Conservation (phyloP, 2,888 invertebrate species). For the Epinotia bilunana region DNA sequence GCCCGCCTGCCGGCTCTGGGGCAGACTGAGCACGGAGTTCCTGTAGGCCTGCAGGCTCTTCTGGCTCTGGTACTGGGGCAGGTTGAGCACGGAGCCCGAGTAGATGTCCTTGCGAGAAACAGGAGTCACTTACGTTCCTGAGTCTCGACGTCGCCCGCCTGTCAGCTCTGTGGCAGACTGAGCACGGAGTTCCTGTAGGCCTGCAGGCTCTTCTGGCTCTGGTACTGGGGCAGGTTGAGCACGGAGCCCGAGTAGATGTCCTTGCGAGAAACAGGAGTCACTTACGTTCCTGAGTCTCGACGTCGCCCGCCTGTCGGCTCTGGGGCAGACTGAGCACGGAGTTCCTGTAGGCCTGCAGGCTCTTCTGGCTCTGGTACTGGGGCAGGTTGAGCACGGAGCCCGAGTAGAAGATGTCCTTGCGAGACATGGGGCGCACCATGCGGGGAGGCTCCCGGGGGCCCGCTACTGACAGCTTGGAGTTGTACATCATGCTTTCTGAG, state of each 20-base stretch:
- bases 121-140: conserved; percentile 88
- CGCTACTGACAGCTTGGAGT: conserved; percentile 87
- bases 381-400: conserved; percentile 97
- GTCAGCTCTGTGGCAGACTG: conserved; percentile 90
- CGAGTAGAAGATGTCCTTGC: conserved; percentile 99
- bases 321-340: conserved; percentile 95
- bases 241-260: conserved; percentile 99
- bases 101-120: conserved; percentile 98
- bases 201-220: conserved; percentile 95
- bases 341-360: conserved; percentile 94
- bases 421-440: conserved; percentile 95
- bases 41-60: conserved; percentile 95
- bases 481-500: conserved; percentile 87
- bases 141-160: conserved; percentile 87
- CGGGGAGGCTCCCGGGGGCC: conserved; percentile 74
- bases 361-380: conserved; percentile 96
- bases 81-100: conserved; percentile 95
- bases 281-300: conserved; percentile 89
- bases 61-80: conserved; percentile 97
- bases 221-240: conserved; percentile 95
- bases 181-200: conserved; percentile 96
- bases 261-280: conserved; percentile 92
- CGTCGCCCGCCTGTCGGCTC: conserved; percentile 86
- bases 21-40: conserved; percentile 95
- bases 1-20: conserved; percentile 87